These are phyloP conservation scores for Hylyphantes graminicola DNA, from an alignment of 1,140 invertebrate species.

Conservation along the genomic window DNA sequence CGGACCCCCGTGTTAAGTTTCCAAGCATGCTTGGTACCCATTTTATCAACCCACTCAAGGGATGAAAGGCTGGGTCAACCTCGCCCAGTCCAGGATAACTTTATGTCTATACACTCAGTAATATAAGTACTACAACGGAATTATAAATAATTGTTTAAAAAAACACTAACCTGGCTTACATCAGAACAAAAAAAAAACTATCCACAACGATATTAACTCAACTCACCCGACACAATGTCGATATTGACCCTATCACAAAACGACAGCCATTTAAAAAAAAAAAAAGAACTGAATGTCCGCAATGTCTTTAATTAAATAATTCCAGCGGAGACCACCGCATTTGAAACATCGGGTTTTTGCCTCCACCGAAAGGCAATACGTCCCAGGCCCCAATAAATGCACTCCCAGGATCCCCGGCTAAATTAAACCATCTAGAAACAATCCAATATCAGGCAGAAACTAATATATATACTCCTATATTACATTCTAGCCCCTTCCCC, in stretches of 20 bases:
- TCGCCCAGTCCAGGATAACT: too few relatives aligned
- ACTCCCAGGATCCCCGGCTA: constrained; percentile 51
- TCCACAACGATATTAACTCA: background rate
- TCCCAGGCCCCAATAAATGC: constrained; percentile 51
- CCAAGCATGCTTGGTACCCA: too few relatives aligned
- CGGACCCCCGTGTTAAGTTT: too few relatives aligned
- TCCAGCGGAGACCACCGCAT: constrained; percentile 35
- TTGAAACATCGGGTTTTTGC: constrained; percentile 56
- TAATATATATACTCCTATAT: constrained; percentile 60
- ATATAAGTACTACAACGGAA: too few relatives aligned
- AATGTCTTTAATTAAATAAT: constrained; percentile 58
- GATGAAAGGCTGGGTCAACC: too few relatives aligned
- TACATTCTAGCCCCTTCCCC: constrained; percentile 36
- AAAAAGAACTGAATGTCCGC: background rate
- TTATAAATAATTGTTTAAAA: too few relatives aligned
- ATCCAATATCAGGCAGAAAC: constrained; percentile 50
- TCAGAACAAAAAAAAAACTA: too few relatives aligned
- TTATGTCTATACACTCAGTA: too few relatives aligned
- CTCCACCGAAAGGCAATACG: constrained; percentile 6
- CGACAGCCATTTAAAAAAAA: background rate
- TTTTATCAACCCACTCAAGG: too few relatives aligned
- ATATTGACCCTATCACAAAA: constrained; percentile 40
- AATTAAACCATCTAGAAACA: constrained; percentile 60
- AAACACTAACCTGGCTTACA: too few relatives aligned
- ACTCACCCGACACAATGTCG: background rate